These are phyloP conservation scores for Tineola bisselliella DNA, from an alignment of 2,888 invertebrate species.

Conservation along the genomic window DNA sequence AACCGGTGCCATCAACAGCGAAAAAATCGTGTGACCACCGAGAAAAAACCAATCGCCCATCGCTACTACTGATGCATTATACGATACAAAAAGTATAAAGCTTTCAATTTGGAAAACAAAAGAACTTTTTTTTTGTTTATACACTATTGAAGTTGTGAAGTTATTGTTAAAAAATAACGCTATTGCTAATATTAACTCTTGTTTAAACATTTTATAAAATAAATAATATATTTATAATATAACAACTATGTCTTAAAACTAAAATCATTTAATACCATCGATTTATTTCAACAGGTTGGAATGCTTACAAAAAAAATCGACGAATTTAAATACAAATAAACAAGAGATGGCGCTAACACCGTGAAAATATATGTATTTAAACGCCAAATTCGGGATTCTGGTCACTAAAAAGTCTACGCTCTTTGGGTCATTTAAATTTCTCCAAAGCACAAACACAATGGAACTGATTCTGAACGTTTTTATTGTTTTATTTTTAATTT, in stretches of 20 bases:
- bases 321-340: constrained; percentile 18
- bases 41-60: constrained; percentile 8
- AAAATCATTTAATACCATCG: constrained; percentile 48
- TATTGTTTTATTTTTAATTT: constrained; percentile 56
- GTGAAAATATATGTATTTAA: constrained; percentile 66
- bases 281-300: constrained; percentile 54
- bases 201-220: not conserved
- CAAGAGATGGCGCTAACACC: constrained; percentile 67
- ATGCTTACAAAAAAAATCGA: constrained; percentile 58
- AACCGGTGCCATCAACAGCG: constrained; percentile 33
- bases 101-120: constrained; percentile 5
- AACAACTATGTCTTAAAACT: not conserved
- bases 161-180: not conserved
- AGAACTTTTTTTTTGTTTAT: constrained; percentile 2
- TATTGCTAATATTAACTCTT: not conserved
- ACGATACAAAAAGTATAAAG: constrained; percentile 9
- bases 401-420: constrained; percentile 51
- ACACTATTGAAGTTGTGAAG: not conserved
- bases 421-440: constrained; percentile 61
- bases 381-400: constrained; percentile 61
- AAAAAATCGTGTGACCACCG: constrained; percentile 13
- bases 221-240: not conserved
- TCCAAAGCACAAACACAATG: constrained; percentile 68
- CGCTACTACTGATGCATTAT: constrained; percentile 7
- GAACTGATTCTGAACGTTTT: constrained; percentile 53